Evolutionary conservation across 2,113 vertebrate genomes (phyloP).

Genomic region (Eretmochelys imbricata): DNA sequence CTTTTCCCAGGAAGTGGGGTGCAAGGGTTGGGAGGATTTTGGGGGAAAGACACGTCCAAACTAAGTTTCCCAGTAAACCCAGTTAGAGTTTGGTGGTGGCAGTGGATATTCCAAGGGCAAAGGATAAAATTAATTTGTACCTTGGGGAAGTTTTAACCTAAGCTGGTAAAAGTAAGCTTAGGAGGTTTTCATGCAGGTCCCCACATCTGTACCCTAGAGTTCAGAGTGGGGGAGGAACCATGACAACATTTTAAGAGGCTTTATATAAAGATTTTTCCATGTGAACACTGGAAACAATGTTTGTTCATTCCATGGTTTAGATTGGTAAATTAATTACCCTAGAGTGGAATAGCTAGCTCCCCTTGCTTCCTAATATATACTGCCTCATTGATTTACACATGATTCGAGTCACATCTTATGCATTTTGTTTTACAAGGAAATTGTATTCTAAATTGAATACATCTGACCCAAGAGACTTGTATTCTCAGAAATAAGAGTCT

Average conservation of each 20-base stretch:
- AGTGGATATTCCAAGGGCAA: no score
- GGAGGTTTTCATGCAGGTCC: no score
- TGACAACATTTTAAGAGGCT: not conserved
- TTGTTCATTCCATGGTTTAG: not conserved
- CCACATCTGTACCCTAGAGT: no score
- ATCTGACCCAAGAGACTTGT: not conserved
- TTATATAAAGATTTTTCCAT: not conserved
- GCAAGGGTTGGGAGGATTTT: no score
- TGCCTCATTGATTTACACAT: not conserved
- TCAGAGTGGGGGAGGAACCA: no score
- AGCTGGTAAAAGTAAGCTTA: no score
- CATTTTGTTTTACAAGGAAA: conserved; percentile 19
- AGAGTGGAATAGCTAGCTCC: not conserved
- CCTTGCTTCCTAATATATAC: not conserved
- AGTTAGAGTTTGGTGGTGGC: no score
- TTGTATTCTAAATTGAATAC: not conserved
- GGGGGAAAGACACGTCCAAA: no score
- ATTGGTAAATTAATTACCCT: not conserved
- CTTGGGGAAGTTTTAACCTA: no score
- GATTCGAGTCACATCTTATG: not conserved
- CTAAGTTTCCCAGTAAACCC: no score
- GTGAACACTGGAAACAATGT: not conserved
- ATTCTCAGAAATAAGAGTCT: conserved; percentile 10
- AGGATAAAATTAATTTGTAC: no score
- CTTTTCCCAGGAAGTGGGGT: no score